A percentile compares a stretch with the other conserved stretches of the same genome.
These are phyloP conservation scores for Phasia obesa DNA, from an alignment of 2,888 invertebrate genomes.

Conservation along the genomic window DNA sequence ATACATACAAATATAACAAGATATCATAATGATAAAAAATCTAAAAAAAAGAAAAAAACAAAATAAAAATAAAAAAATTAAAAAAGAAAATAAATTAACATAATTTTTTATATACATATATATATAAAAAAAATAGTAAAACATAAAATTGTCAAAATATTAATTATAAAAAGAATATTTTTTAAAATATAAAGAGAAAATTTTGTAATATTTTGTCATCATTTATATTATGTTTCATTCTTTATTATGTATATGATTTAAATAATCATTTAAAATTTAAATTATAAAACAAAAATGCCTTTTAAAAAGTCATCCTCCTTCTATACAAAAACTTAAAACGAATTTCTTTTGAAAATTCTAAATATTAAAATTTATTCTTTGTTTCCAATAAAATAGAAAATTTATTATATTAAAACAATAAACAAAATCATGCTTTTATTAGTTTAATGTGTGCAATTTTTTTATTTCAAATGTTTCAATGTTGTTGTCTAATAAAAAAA, in stretches of 20 bases:
- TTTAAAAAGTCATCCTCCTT: slow-evolving; percentile 66
- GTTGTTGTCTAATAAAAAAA: slow-evolving; percentile 58
- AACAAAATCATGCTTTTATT: slow-evolving; percentile 67
- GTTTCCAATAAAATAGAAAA: slow-evolving; percentile 67
- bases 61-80: slow-evolving; percentile 42
- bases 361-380: slow-evolving; percentile 36
- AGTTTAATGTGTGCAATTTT: slow-evolving; percentile 71
- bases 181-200: slow-evolving; percentile 48
- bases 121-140: slow-evolving; percentile 66
- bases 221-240: slow-evolving; percentile 42
- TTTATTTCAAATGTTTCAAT: slow-evolving; percentile 51
- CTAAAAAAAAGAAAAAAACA: too few relatives aligned
- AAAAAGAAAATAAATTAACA: slow-evolving; percentile 51
- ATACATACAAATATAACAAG: slow-evolving; percentile 57
- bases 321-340: slow-evolving; percentile 49
- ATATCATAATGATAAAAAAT: slow-evolving; percentile 58
- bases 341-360: slow-evolving; percentile 70
- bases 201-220: slow-evolving; percentile 56
- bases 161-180: slow-evolving; percentile 57
- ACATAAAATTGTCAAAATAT: slow-evolving; percentile 64
- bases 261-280: slow-evolving; percentile 52
- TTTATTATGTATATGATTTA: slow-evolving; percentile 59
- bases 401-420: slow-evolving; percentile 55
- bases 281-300: slow-evolving; percentile 58
- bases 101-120: slow-evolving; percentile 66